These are phyloP conservation scores for Cydia fagiglandana DNA, from an alignment of 1,140 invertebrate genomes.

Conservation along the genomic window DNA sequence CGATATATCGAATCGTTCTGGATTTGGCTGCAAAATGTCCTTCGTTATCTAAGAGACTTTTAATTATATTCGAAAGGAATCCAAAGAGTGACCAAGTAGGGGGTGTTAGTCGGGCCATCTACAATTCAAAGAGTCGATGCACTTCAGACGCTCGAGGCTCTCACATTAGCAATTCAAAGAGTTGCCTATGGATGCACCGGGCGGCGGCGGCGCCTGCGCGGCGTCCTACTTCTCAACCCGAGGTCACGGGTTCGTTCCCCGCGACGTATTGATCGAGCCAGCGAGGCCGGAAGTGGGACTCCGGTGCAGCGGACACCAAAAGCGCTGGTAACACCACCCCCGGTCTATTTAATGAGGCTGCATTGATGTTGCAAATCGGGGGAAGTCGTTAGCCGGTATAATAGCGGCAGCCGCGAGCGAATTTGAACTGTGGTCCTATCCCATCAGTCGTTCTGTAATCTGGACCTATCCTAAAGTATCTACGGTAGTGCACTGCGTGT, in stretches of 20 bases:
- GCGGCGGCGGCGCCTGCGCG: slow-evolving; percentile 67
- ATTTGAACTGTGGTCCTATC: neutral
- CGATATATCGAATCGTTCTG: neutral
- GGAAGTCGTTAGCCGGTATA: slow-evolving; percentile 10
- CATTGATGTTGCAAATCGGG: slow-evolving; percentile 21
- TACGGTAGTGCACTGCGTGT: neutral
- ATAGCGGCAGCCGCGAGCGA: neutral
- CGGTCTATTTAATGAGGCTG: slow-evolving; percentile 22
- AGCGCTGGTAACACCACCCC: slow-evolving; percentile 52
- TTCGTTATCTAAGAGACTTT: neutral
- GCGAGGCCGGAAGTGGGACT: slow-evolving; percentile 65
- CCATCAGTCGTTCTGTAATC: neutral
- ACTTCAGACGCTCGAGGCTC: slow-evolving; percentile 24
- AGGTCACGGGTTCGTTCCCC: slow-evolving; percentile 77
- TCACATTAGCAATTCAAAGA: slow-evolving; percentile 66
- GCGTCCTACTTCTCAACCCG: slow-evolving; percentile 66
- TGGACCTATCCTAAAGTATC: neutral
- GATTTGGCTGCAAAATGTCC: neutral
- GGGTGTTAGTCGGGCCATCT: slow-evolving; percentile 1
- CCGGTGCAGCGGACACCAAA: slow-evolving; percentile 62
- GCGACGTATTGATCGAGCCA: slow-evolving; percentile 69
- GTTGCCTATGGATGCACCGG: slow-evolving; percentile 57
- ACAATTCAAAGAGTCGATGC: slow-evolving; percentile 29
- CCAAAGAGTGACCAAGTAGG: neutral
- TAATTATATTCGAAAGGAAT: neutral